phyloP scores from a whole-genome alignment of 2,113 vertebrate genomes.

The Puma concolor region DNA sequence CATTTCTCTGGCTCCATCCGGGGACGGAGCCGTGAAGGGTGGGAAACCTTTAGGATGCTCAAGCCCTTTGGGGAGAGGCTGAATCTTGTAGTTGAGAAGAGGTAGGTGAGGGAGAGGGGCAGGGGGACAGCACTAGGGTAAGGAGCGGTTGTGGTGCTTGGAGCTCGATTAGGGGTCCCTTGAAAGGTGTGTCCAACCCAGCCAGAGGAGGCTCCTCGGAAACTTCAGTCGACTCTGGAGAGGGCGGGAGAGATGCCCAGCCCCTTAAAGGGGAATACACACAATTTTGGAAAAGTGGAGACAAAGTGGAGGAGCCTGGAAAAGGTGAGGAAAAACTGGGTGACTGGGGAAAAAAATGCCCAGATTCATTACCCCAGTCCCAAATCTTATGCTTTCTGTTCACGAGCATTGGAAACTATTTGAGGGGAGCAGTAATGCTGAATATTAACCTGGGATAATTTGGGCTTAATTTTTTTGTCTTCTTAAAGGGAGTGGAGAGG shows the following conservation, averaged over 20 bases:
- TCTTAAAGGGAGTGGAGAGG: neutral
- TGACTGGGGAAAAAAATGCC: neutral
- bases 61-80: conserved; percentile 2
- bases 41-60: conserved; percentile 66
- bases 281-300: conserved; percentile 55
- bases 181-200: conserved; percentile 56
- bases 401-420: neutral
- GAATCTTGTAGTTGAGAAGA: neutral
- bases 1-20: conserved; percentile 80
- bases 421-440: neutral
- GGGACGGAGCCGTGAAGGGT: conserved; percentile 41
- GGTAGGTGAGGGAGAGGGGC: neutral
- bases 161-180: conserved; percentile 33
- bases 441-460: neutral
- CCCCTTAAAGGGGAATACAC: conserved; percentile 81
- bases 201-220: conserved; percentile 64
- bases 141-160: neutral
- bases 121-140: neutral
- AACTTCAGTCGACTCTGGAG: conserved; percentile 71
- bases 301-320: conserved; percentile 9
- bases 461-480: neutral
- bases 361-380: neutral
- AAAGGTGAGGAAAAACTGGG: neutral
- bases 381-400: neutral
- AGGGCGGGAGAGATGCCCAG: conserved; percentile 68